A percentile compares a stretch with the other conserved stretches of the same genome.
These are phyloP conservation scores for Gallinago solitaria DNA, from an alignment of 2,797 vertebrate genomes.

Conservation along the genomic window DNA sequence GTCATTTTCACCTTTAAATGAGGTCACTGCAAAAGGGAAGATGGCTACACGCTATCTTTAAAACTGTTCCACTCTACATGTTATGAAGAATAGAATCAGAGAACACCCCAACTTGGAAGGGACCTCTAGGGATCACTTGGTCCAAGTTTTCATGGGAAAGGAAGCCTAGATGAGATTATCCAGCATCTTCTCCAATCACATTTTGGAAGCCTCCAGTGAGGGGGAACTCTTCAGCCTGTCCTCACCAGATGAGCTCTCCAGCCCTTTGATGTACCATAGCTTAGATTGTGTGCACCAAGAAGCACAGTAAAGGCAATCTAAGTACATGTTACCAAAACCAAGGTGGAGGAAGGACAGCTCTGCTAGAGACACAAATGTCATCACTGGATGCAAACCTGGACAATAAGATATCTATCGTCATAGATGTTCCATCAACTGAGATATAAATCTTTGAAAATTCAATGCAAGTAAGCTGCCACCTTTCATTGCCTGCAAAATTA, in stretches of 20 bases:
- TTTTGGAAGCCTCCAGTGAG: background rate
- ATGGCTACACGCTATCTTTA: background rate
- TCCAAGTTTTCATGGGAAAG: background rate
- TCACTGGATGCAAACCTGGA: background rate
- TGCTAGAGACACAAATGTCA: background rate
- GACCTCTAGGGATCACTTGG: background rate
- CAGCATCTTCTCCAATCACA: background rate
- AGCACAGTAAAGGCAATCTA: background rate
- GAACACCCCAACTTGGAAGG: accelerated
- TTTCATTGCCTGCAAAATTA: background rate
- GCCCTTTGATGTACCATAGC: background rate
- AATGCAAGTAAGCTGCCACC: background rate
- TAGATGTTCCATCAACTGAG: background rate
- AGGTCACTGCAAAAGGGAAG: background rate
- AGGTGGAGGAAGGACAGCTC: background rate
- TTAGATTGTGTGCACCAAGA: background rate
- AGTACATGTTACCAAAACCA: background rate
- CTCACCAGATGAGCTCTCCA: background rate
- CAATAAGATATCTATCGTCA: background rate
- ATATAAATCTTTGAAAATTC: background rate
- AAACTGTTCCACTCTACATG: background rate
- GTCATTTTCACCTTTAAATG: background rate
- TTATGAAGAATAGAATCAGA: background rate
- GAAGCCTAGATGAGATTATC: background rate
- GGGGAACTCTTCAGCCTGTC: background rate